Base-by-base conservation (phyloP, 2,888 invertebrate species). In the Aporophyla nigra region DNA sequence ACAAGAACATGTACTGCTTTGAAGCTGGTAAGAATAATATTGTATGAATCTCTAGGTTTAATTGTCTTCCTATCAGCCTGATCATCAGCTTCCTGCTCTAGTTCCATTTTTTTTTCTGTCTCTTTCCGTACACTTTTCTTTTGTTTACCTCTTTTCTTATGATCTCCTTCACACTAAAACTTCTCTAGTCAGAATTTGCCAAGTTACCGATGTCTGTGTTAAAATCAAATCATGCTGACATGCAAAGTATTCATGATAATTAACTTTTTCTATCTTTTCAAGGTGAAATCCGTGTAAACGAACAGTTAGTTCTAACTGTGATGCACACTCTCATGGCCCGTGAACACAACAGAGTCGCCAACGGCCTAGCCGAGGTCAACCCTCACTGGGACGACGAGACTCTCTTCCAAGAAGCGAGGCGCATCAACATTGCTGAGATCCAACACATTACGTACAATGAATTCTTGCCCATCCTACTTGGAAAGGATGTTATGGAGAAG, bases 331-430 rank as follows among this genome's bases (percentile, higher is more conserved):
- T 99, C 54, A 98, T 99, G 98, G 98, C 99, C 0, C 97, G 99
- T 77, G 99, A 99, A 92, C 99, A 99, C 93, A 99, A 99, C 94
- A 97, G 98, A 78, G 95, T 99, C 0, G 99, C 99, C 0, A 97
- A 97, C 71, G 98, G 96, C 10, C 94, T 99, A 58, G 97, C 98
- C 0, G 97, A 97, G 69, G 97, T 99, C 9, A 99, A 99, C 95
- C 98, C 98, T 0, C 99, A 98, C 92, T 99, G 99, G 99, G 98
- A 99, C 90, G 99, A 99, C 90, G 99, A 99, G 95, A 99, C 98
- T 0, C 94, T 99, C 0, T 99, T 98, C 97, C 99, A 99, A 96
- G 99, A 99, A 95, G 96, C 98, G 0, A 97, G 99, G 83, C 97
- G 99, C 71, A 98, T 99, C 89, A 98, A 98, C 87, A 98, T 99